phyloP scores from a whole-genome alignment of 2,113 vertebrate species.

The Siphamia tubifer region DNA sequence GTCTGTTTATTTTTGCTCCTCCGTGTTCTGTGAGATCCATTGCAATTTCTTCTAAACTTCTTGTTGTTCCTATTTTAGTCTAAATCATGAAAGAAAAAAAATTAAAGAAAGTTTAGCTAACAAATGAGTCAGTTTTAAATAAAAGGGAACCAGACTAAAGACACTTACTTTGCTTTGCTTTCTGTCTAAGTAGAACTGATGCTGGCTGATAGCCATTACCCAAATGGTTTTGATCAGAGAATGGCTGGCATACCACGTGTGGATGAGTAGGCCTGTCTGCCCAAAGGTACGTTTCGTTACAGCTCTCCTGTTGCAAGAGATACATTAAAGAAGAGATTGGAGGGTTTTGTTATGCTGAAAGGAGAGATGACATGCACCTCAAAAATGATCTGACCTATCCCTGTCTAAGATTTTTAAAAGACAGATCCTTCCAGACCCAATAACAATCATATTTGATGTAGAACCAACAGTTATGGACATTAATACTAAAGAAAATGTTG shows the following conservation, averaged over 20 bases:
- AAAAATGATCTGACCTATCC: no score
- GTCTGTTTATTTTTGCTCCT: conserved; percentile 83
- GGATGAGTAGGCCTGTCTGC: conserved; percentile 93
- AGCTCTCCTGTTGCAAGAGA: conserved; percentile 82
- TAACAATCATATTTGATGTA: no score
- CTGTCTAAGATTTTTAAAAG: no score
- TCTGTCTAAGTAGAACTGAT: conserved; percentile 98
- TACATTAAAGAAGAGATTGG: not conserved
- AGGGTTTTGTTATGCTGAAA: not conserved
- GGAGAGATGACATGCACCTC: not conserved
- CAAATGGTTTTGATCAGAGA: conserved; percentile 98
- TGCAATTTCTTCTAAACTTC: conserved; percentile 90
- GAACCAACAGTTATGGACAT: no score
- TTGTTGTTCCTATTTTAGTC: conserved; percentile 90
- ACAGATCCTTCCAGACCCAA: no score
- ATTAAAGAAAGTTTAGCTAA: not conserved
- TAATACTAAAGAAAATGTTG: no score
- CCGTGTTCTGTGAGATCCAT: conserved; percentile 92
- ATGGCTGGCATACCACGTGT: conserved; percentile 97
- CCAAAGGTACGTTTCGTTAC: conserved; percentile 95
- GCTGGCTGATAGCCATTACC: conserved; percentile 99
- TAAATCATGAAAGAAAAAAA: conserved; percentile 40
- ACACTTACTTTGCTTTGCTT: conserved; percentile 96
- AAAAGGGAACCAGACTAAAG: not conserved
- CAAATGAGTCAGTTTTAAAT: not conserved